phyloP scores from a whole-genome alignment of 2,888 invertebrate genomes.

The Alitta virens region DNA sequence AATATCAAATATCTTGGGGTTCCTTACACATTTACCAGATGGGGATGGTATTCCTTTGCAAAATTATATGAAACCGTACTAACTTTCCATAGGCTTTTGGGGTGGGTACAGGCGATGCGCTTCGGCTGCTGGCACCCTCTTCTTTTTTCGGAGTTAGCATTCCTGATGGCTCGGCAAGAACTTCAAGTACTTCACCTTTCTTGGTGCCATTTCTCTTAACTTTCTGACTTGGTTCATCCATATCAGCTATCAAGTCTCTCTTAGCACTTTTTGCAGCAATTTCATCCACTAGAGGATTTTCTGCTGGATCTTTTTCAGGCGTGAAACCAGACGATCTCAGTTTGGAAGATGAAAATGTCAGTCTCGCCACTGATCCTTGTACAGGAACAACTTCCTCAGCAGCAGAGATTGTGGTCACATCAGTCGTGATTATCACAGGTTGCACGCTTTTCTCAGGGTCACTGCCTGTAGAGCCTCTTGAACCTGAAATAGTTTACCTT shows the following conservation, averaged over 20 bases:
- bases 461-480: background rate
- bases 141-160: background rate
- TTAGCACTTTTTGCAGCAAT: background rate
- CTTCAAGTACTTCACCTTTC: conserved; percentile 3
- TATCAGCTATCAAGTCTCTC: background rate
- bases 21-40: too few species aligned
- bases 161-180: background rate
- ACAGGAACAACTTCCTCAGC: too few species aligned
- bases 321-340: conserved; percentile 15
- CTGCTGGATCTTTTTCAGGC: conserved; percentile 2
- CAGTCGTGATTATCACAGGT: conserved; percentile 1
- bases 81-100: background rate
- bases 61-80: too few species aligned
- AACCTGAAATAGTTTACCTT: background rate
- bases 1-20: too few species aligned
- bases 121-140: background rate
- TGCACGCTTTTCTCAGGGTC: background rate
- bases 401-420: too few species aligned
- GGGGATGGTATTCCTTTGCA: too few species aligned
- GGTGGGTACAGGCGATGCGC: background rate
- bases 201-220: background rate
- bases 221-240: background rate
- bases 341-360: conserved; percentile 8
- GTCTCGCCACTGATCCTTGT: background rate
- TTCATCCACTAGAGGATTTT: background rate